A percentile compares a stretch with the other conserved stretches of the same genome.
These are phyloP conservation scores for Brachyalestes nurse DNA, from an alignment of 2,797 vertebrate genomes.

Conservation along the genomic window DNA sequence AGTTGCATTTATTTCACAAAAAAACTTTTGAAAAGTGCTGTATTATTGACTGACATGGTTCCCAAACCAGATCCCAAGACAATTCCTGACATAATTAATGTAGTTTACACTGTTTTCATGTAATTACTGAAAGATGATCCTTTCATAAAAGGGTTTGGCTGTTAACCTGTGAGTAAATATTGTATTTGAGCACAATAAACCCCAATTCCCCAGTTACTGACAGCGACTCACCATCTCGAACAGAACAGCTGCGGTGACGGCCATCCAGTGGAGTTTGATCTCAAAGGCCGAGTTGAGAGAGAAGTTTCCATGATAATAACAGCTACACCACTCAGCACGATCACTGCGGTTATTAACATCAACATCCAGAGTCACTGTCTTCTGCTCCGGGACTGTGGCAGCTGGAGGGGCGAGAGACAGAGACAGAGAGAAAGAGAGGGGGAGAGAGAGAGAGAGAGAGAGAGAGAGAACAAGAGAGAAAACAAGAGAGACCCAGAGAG, in stretches of 20 bases:
- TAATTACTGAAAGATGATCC: no score
- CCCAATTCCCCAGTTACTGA: no score
- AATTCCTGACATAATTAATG: no score
- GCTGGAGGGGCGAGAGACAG: constrained; percentile 72
- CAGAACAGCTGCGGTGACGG: constrained; percentile 92
- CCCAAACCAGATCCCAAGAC: no score
- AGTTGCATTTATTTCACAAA: no score
- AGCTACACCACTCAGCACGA: constrained; percentile 96
- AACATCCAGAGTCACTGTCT: constrained; percentile 93
- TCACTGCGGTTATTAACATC: constrained; percentile 96
- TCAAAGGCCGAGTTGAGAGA: constrained; percentile 92
- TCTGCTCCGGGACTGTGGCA: constrained; percentile 94
- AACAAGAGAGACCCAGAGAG: no score
- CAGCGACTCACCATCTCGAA: constrained; percentile 99
- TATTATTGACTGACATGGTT: no score
- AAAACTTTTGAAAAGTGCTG: no score
- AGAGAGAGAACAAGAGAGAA: constrained; percentile 9
- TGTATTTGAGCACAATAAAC: no score
- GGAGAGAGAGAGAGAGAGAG: constrained; percentile 6
- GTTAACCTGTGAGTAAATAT: no score
- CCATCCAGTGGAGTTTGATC: constrained; percentile 99
- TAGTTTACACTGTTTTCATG: no score
- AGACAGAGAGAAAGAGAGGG: constrained; percentile 44
- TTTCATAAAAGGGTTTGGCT: no score
- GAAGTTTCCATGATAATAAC: constrained; percentile 97